Base-by-base conservation (phyloP, 2,888 invertebrate species). In the Arge pagana region DNA sequence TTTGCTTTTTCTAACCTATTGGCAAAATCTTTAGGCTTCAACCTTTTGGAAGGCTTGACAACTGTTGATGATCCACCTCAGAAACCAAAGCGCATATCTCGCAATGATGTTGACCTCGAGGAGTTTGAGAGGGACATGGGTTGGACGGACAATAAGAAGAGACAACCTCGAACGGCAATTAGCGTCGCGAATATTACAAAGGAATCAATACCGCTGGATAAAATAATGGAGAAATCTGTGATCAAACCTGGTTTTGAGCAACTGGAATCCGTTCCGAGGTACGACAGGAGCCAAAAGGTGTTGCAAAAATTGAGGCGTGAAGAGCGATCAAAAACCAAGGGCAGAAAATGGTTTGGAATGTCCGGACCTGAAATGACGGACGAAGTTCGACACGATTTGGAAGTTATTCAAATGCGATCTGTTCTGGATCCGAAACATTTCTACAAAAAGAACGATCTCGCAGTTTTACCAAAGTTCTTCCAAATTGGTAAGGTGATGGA, bases 351-450 rank as follows among this genome's bases (percentile, higher is more conserved):
- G 98, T 97, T 87, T 75, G 84, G 93, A 72, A 80, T 98, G 79
- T 87, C 89, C 8, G 92, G 93, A 0, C 87, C 92, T 10, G 95
- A 96, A 76, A 74, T 96, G 63, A 96, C 93, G 0, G 90, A 93
- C 21, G 95, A 96, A 73, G 78, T 89, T 39, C 89, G 88, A 75
- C 88, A 88, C 68, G 96, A 98, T 76, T 80, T 99, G 8, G 86
- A 91, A 78, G 80, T 96, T 8, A 79, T 99, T 1, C 89, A 93
- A 78, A 96, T 98, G 96, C 85, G 98, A 64, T 90, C 92, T 0
- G 91, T 85, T 0, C 77, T 97, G 8, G 90, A 98, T 79, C 93
- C 96, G 0, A 96, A 96, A 74, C 88, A 87, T 61, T 97, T 96
- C 78, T 98, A 97, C 79, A 96, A 96, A 77, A 90, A 91, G 67